Conservation (phyloP, 2,797 vertebrate genomes). For the Smutsia gigantea region DNA sequence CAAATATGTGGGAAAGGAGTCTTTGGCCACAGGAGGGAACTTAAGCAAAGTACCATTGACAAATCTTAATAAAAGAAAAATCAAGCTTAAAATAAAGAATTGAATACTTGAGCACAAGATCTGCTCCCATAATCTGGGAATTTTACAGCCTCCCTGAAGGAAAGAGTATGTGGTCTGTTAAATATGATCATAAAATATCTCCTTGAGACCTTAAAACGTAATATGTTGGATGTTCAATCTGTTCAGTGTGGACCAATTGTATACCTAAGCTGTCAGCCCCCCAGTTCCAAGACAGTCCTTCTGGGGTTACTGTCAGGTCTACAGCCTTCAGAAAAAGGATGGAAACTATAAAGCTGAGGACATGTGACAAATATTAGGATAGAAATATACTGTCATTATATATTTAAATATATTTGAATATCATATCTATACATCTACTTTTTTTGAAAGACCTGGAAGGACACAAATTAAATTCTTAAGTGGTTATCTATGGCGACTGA, state of each 20-base stretch:
- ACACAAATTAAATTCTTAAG: constrained; percentile 11
- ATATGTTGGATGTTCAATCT: neutral
- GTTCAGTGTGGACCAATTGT: neutral
- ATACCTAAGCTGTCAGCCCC: neutral
- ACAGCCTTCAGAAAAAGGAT: neutral
- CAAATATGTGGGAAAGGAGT: constrained; percentile 52
- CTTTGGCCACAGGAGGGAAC: constrained; percentile 35
- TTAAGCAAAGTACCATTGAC: constrained; percentile 30
- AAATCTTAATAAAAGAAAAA: constrained; percentile 70
- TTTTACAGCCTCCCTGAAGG: constrained; percentile 71
- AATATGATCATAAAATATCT: constrained; percentile 72
- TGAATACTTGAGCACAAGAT: constrained; percentile 55
- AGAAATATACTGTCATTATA: neutral
- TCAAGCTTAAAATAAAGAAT: constrained; percentile 69
- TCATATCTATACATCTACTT: neutral
- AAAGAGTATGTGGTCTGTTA: constrained; percentile 72
- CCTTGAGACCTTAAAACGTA: constrained; percentile 64
- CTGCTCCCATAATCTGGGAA: constrained; percentile 57
- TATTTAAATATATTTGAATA: neutral
- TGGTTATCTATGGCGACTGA: neutral
- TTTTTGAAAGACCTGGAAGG: neutral
- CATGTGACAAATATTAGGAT: neutral
- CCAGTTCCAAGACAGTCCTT: neutral
- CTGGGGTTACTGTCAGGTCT: neutral
- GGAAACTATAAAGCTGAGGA: neutral